A percentile compares a stretch with the other conserved stretches of the same genome.
phyloP scores from a whole-genome alignment of 2,888 invertebrate species.

The Xiphydria camelus region DNA sequence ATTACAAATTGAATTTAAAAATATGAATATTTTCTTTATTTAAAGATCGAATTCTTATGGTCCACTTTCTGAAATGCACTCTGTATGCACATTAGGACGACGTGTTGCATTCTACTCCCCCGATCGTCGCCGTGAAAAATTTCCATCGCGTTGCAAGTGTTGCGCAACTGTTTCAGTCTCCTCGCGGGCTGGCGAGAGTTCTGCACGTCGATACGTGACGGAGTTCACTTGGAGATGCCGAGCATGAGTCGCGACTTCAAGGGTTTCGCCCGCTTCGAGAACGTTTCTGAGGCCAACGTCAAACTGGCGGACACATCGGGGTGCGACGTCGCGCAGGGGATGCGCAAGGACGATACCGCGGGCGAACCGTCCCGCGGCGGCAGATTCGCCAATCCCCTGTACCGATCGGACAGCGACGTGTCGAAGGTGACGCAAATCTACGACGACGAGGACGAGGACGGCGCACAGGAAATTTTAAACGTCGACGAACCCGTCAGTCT shows the following conservation, averaged over 20 bases:
- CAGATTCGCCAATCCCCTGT: constrained; percentile 52
- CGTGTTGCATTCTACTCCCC: too few species aligned
- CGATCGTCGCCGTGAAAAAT: too few species aligned
- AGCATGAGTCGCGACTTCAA: constrained; percentile 32
- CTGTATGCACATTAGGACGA: too few species aligned
- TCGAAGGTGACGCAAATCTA: too few species aligned
- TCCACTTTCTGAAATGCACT: too few species aligned
- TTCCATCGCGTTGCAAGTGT: too few species aligned
- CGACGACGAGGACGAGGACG: background rate
- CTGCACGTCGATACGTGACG: constrained; percentile 30
- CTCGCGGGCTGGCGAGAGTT: constrained; percentile 30
- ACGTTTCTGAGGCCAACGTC: constrained; percentile 46
- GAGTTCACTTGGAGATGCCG: constrained; percentile 17
- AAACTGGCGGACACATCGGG: constrained; percentile 28
- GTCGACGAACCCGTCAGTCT: constrained; percentile 36
- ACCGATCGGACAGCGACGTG: constrained; percentile 37
- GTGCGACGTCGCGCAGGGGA: constrained; percentile 1
- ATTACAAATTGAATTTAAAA: too few species aligned
- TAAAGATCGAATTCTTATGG: too few species aligned
- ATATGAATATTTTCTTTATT: too few species aligned
- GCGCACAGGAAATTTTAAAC: constrained; percentile 25
- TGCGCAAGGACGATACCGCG: constrained; percentile 9
- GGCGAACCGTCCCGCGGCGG: constrained; percentile 25
- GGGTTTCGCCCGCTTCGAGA: constrained; percentile 55
- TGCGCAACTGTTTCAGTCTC: constrained; percentile 31